A percentile compares a stretch with the other conserved stretches of the same genome.
phyloP scores from a whole-genome alignment of 1,140 invertebrate genomes.

The Stegodyphus dumicola region DNA sequence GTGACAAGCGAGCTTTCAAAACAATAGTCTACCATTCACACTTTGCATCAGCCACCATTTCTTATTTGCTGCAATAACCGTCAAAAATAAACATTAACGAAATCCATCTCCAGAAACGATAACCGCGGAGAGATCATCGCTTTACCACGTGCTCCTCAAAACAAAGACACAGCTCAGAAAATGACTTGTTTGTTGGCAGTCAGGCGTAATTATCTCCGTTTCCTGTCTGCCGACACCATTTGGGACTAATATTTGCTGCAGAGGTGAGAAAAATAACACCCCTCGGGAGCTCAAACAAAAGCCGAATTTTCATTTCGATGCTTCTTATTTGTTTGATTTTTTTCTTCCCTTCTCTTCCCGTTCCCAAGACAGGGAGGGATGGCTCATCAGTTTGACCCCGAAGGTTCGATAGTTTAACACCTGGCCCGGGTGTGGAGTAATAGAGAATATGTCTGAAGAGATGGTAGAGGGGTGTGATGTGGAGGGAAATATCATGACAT shows the following conservation, averaged over 20 bases:
- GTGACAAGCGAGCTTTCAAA: too few relatives aligned
- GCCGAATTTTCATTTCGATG: slow-evolving; percentile 44
- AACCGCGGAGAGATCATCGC: too few relatives aligned
- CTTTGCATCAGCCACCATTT: too few relatives aligned
- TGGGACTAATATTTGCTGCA: slow-evolving; percentile 50
- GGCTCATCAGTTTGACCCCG: slow-evolving; percentile 43
- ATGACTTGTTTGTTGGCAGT: slow-evolving; percentile 47
- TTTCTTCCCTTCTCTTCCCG: neutral
- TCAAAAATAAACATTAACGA: too few relatives aligned
- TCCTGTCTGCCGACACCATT: slow-evolving; percentile 55
- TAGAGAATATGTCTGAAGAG: neutral
- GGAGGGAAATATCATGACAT: neutral
- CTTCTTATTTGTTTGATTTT: neutral
- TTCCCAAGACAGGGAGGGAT: slow-evolving; percentile 10
- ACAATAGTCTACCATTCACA: too few relatives aligned
- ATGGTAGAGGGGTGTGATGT: neutral
- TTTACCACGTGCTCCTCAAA: neutral
- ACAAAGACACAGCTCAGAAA: slow-evolving; percentile 31
- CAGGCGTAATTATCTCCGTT: slow-evolving; percentile 33
- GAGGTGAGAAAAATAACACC: slow-evolving; percentile 51
- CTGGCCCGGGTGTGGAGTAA: slow-evolving; percentile 45
- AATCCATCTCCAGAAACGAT: too few relatives aligned
- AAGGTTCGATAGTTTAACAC: slow-evolving; percentile 55
- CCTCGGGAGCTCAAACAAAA: slow-evolving; percentile 35
- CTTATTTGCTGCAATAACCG: too few relatives aligned